Evolutionary conservation across 2,888 invertebrate species (phyloP).

Genomic region (Exephanes ischioxanthus): DNA sequence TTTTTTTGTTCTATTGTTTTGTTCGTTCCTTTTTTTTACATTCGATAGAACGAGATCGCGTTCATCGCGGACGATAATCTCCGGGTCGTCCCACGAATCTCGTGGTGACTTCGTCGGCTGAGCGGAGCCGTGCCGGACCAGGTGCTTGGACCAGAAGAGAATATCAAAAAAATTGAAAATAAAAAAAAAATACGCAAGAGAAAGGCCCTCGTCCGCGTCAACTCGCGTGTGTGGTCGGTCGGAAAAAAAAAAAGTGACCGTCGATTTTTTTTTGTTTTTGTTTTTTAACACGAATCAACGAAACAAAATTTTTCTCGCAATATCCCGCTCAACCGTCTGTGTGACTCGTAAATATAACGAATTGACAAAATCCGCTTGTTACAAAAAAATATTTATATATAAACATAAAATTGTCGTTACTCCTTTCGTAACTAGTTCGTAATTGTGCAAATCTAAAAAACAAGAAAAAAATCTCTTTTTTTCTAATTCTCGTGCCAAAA

Average conservation of each 20-base stretch:
- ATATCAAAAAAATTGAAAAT: not conserved
- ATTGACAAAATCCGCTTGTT: not conserved
- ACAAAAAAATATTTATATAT: not conserved
- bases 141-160: not conserved
- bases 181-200: not conserved
- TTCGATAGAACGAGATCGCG: not conserved
- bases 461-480: constrained; percentile 18
- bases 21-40: too few species aligned
- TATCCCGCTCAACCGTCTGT: not conserved
- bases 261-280: not conserved
- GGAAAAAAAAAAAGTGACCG: not conserved
- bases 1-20: not conserved
- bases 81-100: too few species aligned
- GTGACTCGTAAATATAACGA: constrained; percentile 4
- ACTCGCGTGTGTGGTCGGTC: not conserved
- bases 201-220: not conserved
- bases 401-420: constrained; percentile 22
- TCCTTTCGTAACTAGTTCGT: constrained; percentile 32
- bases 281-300: not conserved
- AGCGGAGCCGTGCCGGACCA: not conserved
- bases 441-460: constrained; percentile 23
- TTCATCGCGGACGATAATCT: constrained; percentile 30
- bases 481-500: constrained; percentile 57
- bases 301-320: not conserved
- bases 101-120: not conserved